Base-by-base conservation (phyloP, 92 coral and sea anemone genomes). In the Zoanthus sociatus region DNA sequence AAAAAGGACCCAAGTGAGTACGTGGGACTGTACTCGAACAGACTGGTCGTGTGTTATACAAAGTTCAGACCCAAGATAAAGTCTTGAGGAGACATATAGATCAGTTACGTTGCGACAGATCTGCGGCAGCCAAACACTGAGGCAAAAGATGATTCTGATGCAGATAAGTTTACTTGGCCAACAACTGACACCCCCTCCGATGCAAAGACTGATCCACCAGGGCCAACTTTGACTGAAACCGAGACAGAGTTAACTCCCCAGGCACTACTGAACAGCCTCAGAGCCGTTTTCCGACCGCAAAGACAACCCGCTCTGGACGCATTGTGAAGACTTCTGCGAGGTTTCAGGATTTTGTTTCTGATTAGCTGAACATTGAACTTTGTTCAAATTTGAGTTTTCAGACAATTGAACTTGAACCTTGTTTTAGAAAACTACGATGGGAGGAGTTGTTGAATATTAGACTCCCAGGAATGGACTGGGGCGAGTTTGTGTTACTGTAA, bases 1-100 rank as follows among this genome's bases (percentile, higher is more conserved):
- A 56, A 56, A 0, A 26, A 50, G 88, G 91, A 32, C 88, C 74
- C 33, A 83, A 83, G 64, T 88, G 91, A 83, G 81, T 88, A 48
- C 66, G 66, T 26, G 91, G 91, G 51, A 72, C 58, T 26, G 66
- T 83, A 26, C 1, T 73, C 21, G 87, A 88, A 66, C 83, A 84
- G 74, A 83, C 86, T 32, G 91, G 88, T 2, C 88, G 88, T 55
- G 76, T 83, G 55, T 71, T 84, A 14, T 82, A 70, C 81, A 31
- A 44, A 46, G 88, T 88, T 54, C 53, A 88, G 78, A 50, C 73
- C 18, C 37, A 83, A 31, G 63, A 83, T 58, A 55, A 73, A 45
- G 73, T 73, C 31, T 86, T 75, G 83, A 86, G 74, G 70, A 73
- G 83, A 56, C 83, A 75, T 45, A 46, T 60, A 20, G 83, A 86